Percentiles rank a stretch among this genome's conserved stretches.
These are phyloP conservation scores for Grammomys dolichurus DNA, from an alignment of 2,113 vertebrate genomes.

Conservation along the genomic window DNA sequence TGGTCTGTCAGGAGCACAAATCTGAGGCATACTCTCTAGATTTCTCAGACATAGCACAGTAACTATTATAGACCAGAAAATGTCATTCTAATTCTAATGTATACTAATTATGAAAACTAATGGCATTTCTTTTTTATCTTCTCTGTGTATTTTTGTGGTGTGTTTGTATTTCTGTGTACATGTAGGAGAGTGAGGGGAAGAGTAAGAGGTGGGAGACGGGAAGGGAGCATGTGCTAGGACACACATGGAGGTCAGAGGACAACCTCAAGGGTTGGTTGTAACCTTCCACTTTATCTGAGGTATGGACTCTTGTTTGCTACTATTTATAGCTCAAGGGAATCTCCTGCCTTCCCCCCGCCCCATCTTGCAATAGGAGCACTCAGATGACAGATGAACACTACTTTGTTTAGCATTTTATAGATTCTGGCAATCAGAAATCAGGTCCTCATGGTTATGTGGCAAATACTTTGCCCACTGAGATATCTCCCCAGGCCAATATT, in stretches of 20 bases:
- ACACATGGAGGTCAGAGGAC: background rate
- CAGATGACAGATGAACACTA: background rate
- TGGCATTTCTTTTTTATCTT: background rate
- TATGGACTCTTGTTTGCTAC: no score
- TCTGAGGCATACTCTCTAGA: background rate
- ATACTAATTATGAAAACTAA: background rate
- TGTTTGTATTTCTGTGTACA: background rate
- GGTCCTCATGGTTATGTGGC: no score
- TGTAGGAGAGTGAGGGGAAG: background rate
- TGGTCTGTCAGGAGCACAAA: background rate
- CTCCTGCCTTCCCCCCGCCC: background rate
- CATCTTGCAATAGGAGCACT: background rate
- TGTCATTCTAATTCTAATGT: background rate
- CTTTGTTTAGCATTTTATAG: background rate
- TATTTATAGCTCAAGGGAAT: background rate
- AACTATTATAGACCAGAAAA: background rate
- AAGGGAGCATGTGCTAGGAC: no score
- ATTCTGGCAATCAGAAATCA: no score
- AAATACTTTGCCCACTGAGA: background rate
- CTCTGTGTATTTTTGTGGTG: background rate
- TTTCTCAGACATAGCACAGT: background rate
- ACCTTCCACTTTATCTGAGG: no score
- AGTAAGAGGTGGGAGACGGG: accelerated
- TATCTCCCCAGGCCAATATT: background rate
- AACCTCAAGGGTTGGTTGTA: background rate